A percentile compares a stretch with the other conserved stretches of the same genome.
Conservation (phyloP, 2,113 vertebrate genomes). For the Typhlomys cinereus region DNA sequence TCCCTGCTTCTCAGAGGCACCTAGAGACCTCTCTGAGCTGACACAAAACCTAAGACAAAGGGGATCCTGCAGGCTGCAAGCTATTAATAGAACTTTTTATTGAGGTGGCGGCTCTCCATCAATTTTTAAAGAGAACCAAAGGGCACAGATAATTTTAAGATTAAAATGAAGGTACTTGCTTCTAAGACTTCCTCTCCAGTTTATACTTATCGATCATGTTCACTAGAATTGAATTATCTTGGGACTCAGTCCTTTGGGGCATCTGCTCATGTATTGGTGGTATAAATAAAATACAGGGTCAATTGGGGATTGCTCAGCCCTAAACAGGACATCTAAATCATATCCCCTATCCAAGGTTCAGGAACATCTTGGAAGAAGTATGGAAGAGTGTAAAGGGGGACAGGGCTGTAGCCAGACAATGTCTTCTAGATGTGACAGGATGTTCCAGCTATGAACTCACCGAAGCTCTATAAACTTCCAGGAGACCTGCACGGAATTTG, state of each 20-base stretch:
- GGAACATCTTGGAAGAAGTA: no score
- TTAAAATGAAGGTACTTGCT: neutral
- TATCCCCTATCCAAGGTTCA: no score
- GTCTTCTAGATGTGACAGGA: no score
- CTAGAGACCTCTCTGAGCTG: neutral
- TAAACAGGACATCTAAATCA: no score
- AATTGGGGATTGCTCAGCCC: no score
- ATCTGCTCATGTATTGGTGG: neutral
- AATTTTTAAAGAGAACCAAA: neutral
- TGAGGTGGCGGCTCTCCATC: neutral
- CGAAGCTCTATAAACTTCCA: no score
- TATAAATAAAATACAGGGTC: neutral
- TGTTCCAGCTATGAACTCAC: no score
- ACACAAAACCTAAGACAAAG: neutral
- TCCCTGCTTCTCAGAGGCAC: neutral
- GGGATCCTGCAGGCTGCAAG: neutral
- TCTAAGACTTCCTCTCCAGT: neutral
- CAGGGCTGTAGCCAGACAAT: no score
- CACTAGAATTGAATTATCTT: neutral
- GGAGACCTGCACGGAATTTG: no score
- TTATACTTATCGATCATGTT: neutral
- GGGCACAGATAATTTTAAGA: neutral
- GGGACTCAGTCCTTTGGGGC: neutral
- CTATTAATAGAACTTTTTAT: neutral
- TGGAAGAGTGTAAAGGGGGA: no score